Conservation (phyloP, 2,888 invertebrate species). For the Heliconius ethilla region DNA sequence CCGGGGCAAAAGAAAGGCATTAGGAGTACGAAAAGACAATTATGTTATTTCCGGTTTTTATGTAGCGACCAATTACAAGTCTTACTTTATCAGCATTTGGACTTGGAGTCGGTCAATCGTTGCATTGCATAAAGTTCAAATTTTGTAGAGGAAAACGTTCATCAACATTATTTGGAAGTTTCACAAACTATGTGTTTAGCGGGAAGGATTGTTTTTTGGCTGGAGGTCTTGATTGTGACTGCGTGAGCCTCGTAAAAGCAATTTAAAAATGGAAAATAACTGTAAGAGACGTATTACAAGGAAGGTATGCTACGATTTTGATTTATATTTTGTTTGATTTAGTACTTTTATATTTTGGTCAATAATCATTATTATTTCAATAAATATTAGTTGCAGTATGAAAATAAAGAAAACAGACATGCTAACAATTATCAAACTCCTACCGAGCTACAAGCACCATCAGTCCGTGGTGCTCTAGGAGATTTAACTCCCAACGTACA, state of each 20-base stretch:
- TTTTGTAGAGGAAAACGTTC: neutral
- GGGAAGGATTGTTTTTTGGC: no score
- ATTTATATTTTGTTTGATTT: conserved; percentile 10
- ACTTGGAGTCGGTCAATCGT: conserved; percentile 39
- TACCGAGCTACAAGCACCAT: conserved; percentile 61
- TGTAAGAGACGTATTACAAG: conserved; percentile 53
- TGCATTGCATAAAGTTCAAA: conserved; percentile 8
- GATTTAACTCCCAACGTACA: conserved; percentile 72
- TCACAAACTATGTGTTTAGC: neutral
- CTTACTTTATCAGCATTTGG: conserved; percentile 23
- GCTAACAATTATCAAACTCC: conserved; percentile 52
- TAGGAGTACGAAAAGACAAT: neutral
- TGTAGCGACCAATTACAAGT: conserved; percentile 43
- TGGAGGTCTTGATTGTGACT: neutral
- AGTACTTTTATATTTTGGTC: neutral
- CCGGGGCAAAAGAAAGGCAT: neutral
- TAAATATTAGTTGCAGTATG: conserved; percentile 56
- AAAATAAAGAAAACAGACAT: conserved; percentile 72
- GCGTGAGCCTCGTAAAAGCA: conserved; percentile 2
- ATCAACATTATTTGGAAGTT: conserved; percentile 1
- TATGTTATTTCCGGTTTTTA: conserved; percentile 40
- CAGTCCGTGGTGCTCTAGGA: conserved; percentile 69
- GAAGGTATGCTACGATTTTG: conserved; percentile 55
- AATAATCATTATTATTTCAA: conserved; percentile 22
- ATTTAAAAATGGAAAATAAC: conserved; percentile 60